Evolutionary conservation across 1,140 invertebrate species (phyloP).

Genomic region (Anoplolepis gracilipes): DNA sequence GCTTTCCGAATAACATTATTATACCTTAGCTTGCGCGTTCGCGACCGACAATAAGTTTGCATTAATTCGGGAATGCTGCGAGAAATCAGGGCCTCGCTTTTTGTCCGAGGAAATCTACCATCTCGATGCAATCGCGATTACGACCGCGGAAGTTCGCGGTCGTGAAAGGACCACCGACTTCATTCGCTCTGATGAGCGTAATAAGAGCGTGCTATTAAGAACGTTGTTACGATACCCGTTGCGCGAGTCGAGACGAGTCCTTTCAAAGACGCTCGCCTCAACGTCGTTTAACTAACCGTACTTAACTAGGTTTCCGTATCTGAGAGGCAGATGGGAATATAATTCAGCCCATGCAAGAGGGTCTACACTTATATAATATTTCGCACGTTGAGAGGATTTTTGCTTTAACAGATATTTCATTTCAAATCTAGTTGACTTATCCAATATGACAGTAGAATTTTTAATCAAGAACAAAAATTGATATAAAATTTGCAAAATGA

Average conservation of each 20-base stretch:
- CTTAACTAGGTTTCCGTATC: slow-evolving; percentile 24
- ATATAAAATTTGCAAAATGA: background rate
- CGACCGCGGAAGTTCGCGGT: slow-evolving; percentile 23
- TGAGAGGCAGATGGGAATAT: slow-evolving; percentile 4
- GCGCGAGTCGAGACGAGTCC: background rate
- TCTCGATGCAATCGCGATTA: background rate
- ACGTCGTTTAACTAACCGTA: slow-evolving; percentile 37
- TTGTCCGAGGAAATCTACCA: background rate
- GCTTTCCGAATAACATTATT: background rate
- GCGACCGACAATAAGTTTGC: background rate
- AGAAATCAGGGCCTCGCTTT: background rate
- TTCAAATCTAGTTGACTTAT: background rate
- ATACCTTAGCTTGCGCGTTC: background rate
- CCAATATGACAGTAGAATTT: background rate
- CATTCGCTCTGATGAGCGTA: slow-evolving; percentile 26
- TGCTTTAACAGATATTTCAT: background rate
- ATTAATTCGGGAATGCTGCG: background rate
- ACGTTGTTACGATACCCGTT: slow-evolving; percentile 27
- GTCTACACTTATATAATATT: background rate
- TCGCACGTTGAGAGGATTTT: background rate
- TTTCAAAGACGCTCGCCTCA: slow-evolving; percentile 42
- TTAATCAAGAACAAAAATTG: background rate
- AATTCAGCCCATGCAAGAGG: background rate
- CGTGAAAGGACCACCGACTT: slow-evolving; percentile 4
- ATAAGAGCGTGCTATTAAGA: slow-evolving; percentile 22